phyloP scores from a whole-genome alignment of 2,888 invertebrate genomes.

The Nomada fabriciana region DNA sequence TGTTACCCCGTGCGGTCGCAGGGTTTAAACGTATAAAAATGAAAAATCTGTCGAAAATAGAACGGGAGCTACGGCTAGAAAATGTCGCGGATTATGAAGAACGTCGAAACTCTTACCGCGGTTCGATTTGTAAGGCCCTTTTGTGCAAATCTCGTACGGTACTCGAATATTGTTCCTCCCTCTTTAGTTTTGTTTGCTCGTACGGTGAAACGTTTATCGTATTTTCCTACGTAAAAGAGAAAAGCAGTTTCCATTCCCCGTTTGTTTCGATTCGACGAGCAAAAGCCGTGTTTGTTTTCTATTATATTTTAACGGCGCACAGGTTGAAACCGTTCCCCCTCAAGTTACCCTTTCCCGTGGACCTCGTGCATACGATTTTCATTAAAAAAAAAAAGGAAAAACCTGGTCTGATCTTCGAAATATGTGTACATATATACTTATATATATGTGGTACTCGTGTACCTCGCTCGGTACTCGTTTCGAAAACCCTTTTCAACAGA shows the following conservation, averaged over 20 bases:
- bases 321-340: not conserved
- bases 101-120: slow-evolving; percentile 36
- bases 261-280: not conserved
- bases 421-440: no score
- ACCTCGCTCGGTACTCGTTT: not conserved
- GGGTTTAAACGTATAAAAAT: slow-evolving; percentile 58
- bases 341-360: not conserved
- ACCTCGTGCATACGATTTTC: not conserved
- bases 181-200: not conserved
- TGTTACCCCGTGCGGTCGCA: slow-evolving; percentile 19
- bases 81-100: slow-evolving; percentile 43
- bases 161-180: not conserved
- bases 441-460: not conserved
- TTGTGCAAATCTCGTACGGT: slow-evolving; percentile 44
- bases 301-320: not conserved
- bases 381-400: not conserved
- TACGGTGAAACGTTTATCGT: slow-evolving; percentile 13
- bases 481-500: not conserved
- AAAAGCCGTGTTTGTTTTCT: not conserved
- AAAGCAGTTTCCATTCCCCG: not conserved
- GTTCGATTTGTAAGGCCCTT: slow-evolving; percentile 53
- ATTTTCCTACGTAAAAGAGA: not conserved
- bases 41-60: slow-evolving; percentile 65
- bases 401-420: not conserved
- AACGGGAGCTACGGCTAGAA: slow-evolving; percentile 44